Conservation (phyloP, 2,888 invertebrate genomes). For the Smittia sp. region DNA sequence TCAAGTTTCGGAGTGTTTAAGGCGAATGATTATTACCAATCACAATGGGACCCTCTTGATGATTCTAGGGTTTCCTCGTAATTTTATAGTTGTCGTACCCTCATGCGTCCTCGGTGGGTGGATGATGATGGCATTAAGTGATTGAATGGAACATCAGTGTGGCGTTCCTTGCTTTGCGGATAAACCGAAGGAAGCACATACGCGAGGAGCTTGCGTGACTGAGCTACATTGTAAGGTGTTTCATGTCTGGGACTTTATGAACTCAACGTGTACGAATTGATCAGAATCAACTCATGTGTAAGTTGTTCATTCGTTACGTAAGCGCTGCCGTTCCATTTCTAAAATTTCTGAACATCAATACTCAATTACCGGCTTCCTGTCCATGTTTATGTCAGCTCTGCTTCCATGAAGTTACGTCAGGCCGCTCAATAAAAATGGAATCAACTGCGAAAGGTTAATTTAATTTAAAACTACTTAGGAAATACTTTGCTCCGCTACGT, state of each 20-base stretch:
- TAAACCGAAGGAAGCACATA: no score
- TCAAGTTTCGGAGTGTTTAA: not conserved
- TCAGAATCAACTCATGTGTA: constrained; percentile 5
- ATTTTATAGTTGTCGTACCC: not conserved
- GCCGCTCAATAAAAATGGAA: not conserved
- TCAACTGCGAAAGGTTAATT: constrained; percentile 35
- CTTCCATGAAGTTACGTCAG: not conserved
- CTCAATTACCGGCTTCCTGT: constrained; percentile 38
- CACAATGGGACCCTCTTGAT: not conserved
- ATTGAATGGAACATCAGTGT: not conserved
- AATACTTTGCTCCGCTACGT: not conserved
- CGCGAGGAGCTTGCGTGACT: constrained; percentile 27
- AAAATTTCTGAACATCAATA: constrained; percentile 36
- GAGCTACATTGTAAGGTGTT: constrained; percentile 31
- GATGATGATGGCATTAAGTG: not conserved
- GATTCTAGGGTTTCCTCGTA: constrained; percentile 1
- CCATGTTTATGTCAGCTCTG: constrained; percentile 17
- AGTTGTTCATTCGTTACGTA: constrained; percentile 4
- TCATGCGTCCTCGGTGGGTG: not conserved
- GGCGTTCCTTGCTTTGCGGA: no score
- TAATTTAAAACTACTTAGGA: constrained; percentile 28
- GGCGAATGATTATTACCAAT: not conserved
- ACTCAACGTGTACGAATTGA: not conserved
- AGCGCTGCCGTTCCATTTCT: constrained; percentile 30
- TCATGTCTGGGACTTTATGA: constrained; percentile 37